Conservation (phyloP, 2,797 vertebrate genomes). For the Tadarida brasiliensis region DNA sequence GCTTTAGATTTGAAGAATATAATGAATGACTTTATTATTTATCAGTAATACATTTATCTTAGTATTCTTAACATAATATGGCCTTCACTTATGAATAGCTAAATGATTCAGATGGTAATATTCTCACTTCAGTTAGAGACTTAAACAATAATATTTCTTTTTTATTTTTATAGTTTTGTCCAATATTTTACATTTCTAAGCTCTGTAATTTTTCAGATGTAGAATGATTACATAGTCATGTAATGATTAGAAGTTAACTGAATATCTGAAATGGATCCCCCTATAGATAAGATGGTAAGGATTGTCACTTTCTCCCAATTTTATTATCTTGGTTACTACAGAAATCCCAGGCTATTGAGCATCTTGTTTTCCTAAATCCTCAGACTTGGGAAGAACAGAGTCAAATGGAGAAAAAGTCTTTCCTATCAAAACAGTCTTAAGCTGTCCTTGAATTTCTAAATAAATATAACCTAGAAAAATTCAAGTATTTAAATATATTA, state of each 20-base stretch:
- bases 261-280: slow-evolving; percentile 17
- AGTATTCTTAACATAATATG: slow-evolving; percentile 85
- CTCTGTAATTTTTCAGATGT: slow-evolving; percentile 57
- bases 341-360: background rate
- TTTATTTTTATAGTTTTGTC: slow-evolving; percentile 27
- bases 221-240: slow-evolving; percentile 1
- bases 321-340: slow-evolving; percentile 27
- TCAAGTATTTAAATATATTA: slow-evolving; percentile 11
- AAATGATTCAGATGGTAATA: slow-evolving; percentile 82
- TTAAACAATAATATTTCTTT: slow-evolving; percentile 72
- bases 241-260: slow-evolving; percentile 28
- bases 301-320: background rate
- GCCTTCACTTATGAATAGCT: slow-evolving; percentile 83
- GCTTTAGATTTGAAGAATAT: slow-evolving; percentile 87
- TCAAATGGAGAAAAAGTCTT: background rate
- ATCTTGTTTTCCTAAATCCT: slow-evolving; percentile 37
- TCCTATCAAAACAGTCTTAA: background rate
- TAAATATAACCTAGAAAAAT: slow-evolving; percentile 39
- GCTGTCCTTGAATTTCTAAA: slow-evolving; percentile 25
- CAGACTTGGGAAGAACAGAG: background rate
- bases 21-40: slow-evolving; percentile 88
- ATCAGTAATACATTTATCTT: slow-evolving; percentile 86
- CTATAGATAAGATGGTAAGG: background rate
- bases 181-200: background rate
- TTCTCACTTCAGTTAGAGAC: slow-evolving; percentile 77